Conservation (phyloP, 2,113 vertebrate species). For the Diadophis punctatus region DNA sequence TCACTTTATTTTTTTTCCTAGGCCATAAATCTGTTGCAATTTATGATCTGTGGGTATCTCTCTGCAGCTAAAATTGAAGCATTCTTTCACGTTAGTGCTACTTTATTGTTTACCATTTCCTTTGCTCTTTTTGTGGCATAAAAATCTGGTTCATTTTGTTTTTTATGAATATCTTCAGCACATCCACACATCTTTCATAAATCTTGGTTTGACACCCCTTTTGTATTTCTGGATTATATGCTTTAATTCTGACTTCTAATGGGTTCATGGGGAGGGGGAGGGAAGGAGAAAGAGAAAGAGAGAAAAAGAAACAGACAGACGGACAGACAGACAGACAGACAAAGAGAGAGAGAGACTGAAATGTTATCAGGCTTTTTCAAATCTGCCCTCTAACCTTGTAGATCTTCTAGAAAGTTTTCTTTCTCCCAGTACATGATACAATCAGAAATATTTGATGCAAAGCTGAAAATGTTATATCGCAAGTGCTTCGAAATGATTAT, state of each 20-base stretch:
- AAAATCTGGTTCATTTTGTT: not conserved
- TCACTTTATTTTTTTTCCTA: not conserved
- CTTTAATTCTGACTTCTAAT: not conserved
- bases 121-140: not conserved
- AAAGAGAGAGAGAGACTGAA: not conserved
- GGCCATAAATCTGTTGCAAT: not conserved
- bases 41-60: not conserved
- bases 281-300: not conserved
- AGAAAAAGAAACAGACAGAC: too few species aligned
- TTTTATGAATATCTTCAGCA: not conserved
- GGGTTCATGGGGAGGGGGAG: not conserved
- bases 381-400: not conserved
- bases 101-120: not conserved
- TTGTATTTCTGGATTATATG: not conserved
- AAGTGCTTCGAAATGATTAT: not conserved
- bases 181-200: not conserved
- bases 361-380: not conserved
- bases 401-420: not conserved
- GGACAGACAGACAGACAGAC: too few species aligned
- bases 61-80: not conserved
- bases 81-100: not conserved
- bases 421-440: not conserved
- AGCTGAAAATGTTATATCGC: not conserved
- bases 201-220: not conserved
- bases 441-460: not conserved